These are phyloP conservation scores for Labrus mixtus DNA, from an alignment of 2,113 vertebrate genomes.

Conservation along the genomic window DNA sequence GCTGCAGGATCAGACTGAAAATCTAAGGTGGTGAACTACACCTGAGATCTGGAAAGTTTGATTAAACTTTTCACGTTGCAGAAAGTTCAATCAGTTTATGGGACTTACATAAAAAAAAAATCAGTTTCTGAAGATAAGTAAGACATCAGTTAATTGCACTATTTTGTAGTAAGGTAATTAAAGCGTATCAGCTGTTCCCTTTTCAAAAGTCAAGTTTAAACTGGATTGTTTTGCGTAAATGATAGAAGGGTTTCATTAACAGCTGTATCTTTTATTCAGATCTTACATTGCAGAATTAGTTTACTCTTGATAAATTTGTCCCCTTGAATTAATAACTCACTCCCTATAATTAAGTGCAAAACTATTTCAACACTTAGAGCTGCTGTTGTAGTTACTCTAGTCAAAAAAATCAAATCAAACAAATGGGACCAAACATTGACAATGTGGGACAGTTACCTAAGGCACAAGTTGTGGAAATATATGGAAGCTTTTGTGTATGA, in stretches of 20 bases:
- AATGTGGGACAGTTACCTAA: no score
- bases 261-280: background rate
- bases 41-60: background rate
- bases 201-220: background rate
- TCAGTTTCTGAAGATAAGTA: background rate
- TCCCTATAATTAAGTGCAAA: no score
- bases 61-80: background rate
- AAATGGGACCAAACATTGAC: no score
- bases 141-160: background rate
- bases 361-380: background rate
- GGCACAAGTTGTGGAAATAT: no score
- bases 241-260: no score
- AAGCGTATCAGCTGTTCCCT: background rate
- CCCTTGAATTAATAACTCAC: no score
- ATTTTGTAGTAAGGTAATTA: background rate
- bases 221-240: no score
- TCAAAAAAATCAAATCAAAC: background rate
- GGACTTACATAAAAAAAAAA: background rate
- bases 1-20: slow-evolving; percentile 32
- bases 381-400: background rate
- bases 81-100: background rate
- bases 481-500: no score
- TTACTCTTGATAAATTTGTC: no score
- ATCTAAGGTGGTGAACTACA: background rate
- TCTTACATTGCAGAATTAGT: no score